phyloP scores from a whole-genome alignment of 2,888 invertebrate species.

The Dromius quadrimaculatus region DNA sequence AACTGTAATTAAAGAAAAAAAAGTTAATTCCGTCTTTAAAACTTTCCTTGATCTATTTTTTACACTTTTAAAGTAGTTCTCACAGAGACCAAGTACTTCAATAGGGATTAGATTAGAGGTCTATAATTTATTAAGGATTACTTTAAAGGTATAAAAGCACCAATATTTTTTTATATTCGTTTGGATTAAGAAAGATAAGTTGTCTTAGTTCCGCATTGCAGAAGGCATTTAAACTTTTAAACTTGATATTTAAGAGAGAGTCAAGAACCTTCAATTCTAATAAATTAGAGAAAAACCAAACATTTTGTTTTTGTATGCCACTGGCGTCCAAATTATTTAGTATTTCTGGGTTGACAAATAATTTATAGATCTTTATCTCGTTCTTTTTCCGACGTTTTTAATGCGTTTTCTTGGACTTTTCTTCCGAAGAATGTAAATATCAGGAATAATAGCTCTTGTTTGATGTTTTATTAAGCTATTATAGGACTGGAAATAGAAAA shows the following conservation, averaged over 20 bases:
- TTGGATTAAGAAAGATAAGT: too few relatives aligned
- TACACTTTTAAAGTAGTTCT: too few relatives aligned
- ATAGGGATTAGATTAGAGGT: too few relatives aligned
- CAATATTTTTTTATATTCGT: too few relatives aligned
- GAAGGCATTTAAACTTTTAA: background rate
- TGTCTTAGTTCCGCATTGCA: background rate
- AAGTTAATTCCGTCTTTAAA: too few relatives aligned
- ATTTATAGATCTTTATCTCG: constrained; percentile 16
- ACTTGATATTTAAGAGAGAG: background rate
- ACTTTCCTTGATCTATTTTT: too few relatives aligned
- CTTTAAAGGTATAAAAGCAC: too few relatives aligned
- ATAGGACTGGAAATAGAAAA: background rate
- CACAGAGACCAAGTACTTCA: too few relatives aligned
- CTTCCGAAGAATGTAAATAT: constrained; percentile 10
- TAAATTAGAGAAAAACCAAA: background rate
- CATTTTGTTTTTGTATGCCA: background rate
- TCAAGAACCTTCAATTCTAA: too few relatives aligned
- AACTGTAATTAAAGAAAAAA: too few relatives aligned
- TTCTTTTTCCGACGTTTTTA: constrained; percentile 13
- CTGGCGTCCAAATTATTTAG: constrained; percentile 13
- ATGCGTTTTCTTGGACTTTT: background rate
- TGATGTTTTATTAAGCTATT: background rate
- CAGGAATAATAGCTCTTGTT: background rate
- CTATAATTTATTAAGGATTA: too few relatives aligned
- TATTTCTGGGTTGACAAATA: background rate